Percentiles rank a stretch among this genome's conserved stretches.
Conservation (phyloP, 64 coral and sea anemone genomes). For the Astreopora myriophthalma region DNA sequence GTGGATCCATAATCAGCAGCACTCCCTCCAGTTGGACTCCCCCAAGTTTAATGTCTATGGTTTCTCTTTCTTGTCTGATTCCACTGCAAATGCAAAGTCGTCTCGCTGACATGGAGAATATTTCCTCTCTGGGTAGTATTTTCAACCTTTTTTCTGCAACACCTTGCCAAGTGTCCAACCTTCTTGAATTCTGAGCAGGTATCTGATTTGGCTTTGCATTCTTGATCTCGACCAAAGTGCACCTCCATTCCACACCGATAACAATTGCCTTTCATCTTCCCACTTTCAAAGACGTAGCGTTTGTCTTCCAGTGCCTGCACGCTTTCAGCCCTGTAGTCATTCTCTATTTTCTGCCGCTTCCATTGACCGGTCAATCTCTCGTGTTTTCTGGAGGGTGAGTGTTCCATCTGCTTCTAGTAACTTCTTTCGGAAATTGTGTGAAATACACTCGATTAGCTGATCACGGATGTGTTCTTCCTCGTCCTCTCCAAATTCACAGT, state of each 20-base stretch:
- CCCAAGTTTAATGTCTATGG: constrained; percentile 43
- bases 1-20: constrained; percentile 51
- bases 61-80: not conserved
- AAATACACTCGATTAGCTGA: constrained; percentile 1
- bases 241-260: constrained; percentile 57
- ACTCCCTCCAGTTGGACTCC: constrained; percentile 63
- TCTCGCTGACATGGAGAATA: not conserved
- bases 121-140: not conserved
- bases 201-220: constrained; percentile 35
- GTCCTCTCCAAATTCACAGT: not conserved
- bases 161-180: constrained; percentile 33
- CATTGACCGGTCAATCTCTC: constrained; percentile 39
- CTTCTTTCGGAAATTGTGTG: constrained; percentile 43
- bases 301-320: not conserved
- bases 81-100: not conserved
- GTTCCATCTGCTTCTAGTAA: constrained; percentile 24
- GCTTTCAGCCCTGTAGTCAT: not conserved
- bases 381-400: constrained; percentile 11
- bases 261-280: constrained; percentile 18
- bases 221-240: constrained; percentile 51
- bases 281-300: not conserved
- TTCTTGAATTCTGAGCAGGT: constrained; percentile 55
- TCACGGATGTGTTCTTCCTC: not conserved
- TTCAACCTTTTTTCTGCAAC: constrained; percentile 14
- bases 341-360: constrained; percentile 55